Base-by-base conservation (phyloP, 2,797 vertebrate species). In the Manis javanica region DNA sequence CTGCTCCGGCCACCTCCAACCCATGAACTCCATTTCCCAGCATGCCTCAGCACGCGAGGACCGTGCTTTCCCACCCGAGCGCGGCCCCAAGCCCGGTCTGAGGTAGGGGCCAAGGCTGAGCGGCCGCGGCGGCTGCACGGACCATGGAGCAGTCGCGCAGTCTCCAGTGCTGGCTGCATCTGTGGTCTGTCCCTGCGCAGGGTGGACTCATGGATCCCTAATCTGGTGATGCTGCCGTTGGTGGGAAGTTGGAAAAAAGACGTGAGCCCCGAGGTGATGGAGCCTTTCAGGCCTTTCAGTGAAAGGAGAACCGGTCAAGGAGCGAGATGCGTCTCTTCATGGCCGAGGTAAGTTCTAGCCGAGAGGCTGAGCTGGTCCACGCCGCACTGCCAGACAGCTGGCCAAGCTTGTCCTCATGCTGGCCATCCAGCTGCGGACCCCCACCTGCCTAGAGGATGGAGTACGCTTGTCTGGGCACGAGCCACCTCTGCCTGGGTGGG, bases 351-450 rank as follows among this genome's bases (percentile, higher is more conserved):
- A 95, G 99, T 97, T 97, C 98, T n/a, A 0, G 95, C 90, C 95
- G 81, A 98, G 97, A 74, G 99, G 96, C 96, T 98, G 29, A 94
- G 99, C 0, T 99, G 97, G 98, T 99, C 24, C 99, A 99, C 0
- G 98, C 99, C 7, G 96, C 98, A 2, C 84, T 99, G 72, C 97
- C 7, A 97, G 98, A 0, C 99, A 99, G 97, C 84, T 99, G 66
- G 98, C 98, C 6, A 98, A 97, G 4, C 98, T 75, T 0, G 85
- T 99, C 82, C 99, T 99, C 16, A 98, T 99, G 0, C 98, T 99
- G 64, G 95, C 97, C 82, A 99, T 99, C 97, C 98, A 98, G 78
- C 98, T 99, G 26, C 99, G 98, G 97, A 99, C 99, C 6, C 99
- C 99, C 46, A 11, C 46, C 46, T 0, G 88, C 98, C 94, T 99